Evolutionary conservation across 2,797 vertebrate genomes (phyloP), one percentile per base, ranked within the genome.

Genomic region (Cygnus olor): DNA sequence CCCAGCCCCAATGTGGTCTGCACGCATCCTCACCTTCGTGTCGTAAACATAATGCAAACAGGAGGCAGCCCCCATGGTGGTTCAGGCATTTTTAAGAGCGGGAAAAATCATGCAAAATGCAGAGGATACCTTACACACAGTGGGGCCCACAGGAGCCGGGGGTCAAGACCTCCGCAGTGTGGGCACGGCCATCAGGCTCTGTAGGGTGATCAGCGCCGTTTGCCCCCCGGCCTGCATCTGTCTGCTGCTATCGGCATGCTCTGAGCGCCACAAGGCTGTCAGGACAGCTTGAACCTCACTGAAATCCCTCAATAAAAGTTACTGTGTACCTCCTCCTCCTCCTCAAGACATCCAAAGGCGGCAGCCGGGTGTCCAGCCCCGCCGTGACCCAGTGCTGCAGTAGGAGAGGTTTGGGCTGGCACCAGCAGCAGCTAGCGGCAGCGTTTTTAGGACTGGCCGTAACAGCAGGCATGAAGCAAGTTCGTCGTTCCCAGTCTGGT

Each of bases 151-250:
- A 5, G 71, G 25, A 92, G 45, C 45, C 53, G 44, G 42, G 44
- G n/a, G 22, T 85, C 56, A 13, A 1, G 0, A 27, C 58, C 58
- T 84, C 38, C 0, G 0, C 61, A 10, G 64, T 1, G 4, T 1
- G 5, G 60, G 34, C 60, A 34, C 0, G 15, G 54, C 54, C 80
- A 51, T 56, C 51, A 91, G 25, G 58, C 49, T 66, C 73, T 57
- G 47, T 36, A 16, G 4, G 77, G 49, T 6, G 21, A n/a, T 38
- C 85, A 65, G 18, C 20, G 6, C 0, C 10, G 10, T 1, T 30
- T 72, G 28, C 8, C 69, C 73, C 57, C 77, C 11, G 61, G 66
- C 28, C 63, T 10, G 9, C 45, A 80, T 44, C n/a, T 5, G 18
- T 53, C 56, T 44, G 73, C 51, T 60, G 45, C 38, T 0, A 0